Evolutionary conservation across 2,888 invertebrate species (phyloP), one percentile per base, ranked within the genome.

Genomic region (Dryocosmus kuriphilus): DNA sequence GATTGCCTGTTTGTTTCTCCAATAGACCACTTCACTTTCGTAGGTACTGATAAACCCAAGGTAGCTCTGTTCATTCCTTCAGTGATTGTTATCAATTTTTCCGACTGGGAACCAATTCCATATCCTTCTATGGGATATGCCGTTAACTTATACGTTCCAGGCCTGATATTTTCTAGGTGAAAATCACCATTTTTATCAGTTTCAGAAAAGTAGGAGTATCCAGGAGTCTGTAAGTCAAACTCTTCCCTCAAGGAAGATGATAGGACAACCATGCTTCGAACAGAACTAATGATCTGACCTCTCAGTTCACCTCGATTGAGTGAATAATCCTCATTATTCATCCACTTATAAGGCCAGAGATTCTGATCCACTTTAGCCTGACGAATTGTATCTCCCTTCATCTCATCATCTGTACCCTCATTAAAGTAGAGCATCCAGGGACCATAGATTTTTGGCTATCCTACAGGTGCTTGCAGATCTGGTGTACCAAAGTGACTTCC

Each of bases 381-480:
- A 19, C 46, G 16, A 7, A 46, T 19, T 19, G 46, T 7, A 46
- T 46, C 46, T 19, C 1, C 19, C 46, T 46, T 46, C 7, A 46
- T 6, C 11, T 46, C 19, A 1, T 46, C 46, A 6, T 46, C 19
- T 0, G 46, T 3, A 19, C 46, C 46, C 7, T 46, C 19, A 19
- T 46, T 46, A 19, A 46, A 46, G 2, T 46, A 46, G 19, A 46
- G 46, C 46, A 46, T 19, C 46, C 46, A 46, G 3, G 46, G 46
- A 46, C 46, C 19, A 46, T 46, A 46, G 19, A 46, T 3, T 46
- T 46, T 46, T 46, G 46, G 19, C 46, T 19, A 46, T 19, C 46
- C 46, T 6, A 11, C 11, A 0, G 46, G 46, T 7, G 46, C 19
- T 1, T 6, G 1, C 8, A 19, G n/a, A 0, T 0, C 0, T 8